A percentile compares a stretch with the other conserved stretches of the same genome.
phyloP scores from a whole-genome alignment of 1,140 invertebrate species.

The Drosophila triauraria region DNA sequence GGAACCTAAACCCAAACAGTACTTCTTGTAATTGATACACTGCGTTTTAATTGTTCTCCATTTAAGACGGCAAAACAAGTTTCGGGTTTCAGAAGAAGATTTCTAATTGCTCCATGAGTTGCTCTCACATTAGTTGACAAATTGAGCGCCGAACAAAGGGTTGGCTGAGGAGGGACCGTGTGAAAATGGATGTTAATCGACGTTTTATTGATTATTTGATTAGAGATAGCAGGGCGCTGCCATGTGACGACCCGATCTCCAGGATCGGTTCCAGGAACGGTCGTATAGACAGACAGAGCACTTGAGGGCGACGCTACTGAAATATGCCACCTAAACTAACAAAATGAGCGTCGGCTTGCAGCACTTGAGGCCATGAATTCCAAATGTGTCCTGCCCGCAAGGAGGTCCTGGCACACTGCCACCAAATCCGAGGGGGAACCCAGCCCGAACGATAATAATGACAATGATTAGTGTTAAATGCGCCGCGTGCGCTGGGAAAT shows the following conservation, averaged over 20 bases:
- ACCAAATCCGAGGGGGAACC: slow-evolving; percentile 2
- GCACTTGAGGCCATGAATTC: slow-evolving; percentile 66
- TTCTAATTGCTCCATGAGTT: slow-evolving; percentile 60
- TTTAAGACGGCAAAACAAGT: slow-evolving; percentile 53
- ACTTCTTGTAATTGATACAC: slow-evolving; percentile 32
- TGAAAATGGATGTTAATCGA: slow-evolving; percentile 68
- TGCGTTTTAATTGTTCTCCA: slow-evolving; percentile 54
- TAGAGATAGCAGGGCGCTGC: neutral
- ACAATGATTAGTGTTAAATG: slow-evolving; percentile 74
- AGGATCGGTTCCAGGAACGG: slow-evolving; percentile 25
- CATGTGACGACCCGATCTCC: neutral
- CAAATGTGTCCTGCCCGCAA: slow-evolving; percentile 32
- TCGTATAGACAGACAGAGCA: slow-evolving; percentile 26
- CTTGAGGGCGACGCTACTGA: slow-evolving; percentile 65
- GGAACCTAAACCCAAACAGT: neutral
- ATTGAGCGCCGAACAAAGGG: slow-evolving; percentile 44
- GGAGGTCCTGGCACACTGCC: slow-evolving; percentile 35
- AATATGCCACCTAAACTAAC: slow-evolving; percentile 66
- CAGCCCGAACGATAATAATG: slow-evolving; percentile 51
- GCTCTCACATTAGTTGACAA: slow-evolving; percentile 62
- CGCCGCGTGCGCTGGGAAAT: slow-evolving; percentile 59
- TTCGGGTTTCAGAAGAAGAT: slow-evolving; percentile 13
- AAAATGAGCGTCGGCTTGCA: neutral
- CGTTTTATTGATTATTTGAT: slow-evolving; percentile 67
- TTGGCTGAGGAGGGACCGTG: slow-evolving; percentile 30